Conservation (phyloP, 1,140 invertebrate genomes). For the Copidosoma floridanum region DNA sequence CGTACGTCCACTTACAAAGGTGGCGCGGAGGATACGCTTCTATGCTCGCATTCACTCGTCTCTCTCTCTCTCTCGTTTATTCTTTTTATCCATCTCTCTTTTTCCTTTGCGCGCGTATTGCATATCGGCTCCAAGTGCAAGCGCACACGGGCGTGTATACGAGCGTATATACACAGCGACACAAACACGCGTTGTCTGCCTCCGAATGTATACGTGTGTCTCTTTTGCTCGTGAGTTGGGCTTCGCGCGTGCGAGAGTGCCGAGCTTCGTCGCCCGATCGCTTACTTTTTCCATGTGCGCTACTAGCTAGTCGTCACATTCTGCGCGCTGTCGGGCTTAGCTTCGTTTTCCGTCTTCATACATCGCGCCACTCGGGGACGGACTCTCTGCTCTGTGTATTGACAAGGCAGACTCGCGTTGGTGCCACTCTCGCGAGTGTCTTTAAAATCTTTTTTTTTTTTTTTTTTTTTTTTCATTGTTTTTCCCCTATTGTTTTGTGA, state of each 20-base stretch:
- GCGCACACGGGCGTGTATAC: too few relatives aligned
- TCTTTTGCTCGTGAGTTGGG: background rate
- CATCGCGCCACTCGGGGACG: slow-evolving; percentile 43
- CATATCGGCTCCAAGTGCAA: too few relatives aligned
- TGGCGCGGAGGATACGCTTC: slow-evolving; percentile 55
- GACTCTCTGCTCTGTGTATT: too few relatives aligned
- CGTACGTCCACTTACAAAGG: slow-evolving; percentile 31
- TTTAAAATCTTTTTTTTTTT: too few relatives aligned
- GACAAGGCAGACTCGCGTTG: slow-evolving; percentile 34
- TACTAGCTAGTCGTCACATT: slow-evolving; percentile 44
- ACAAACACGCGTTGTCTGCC: too few relatives aligned
- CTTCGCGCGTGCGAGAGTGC: background rate
- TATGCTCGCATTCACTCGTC: slow-evolving; percentile 49
- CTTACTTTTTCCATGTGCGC: slow-evolving; percentile 35
- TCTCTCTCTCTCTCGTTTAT: slow-evolving; percentile 24
- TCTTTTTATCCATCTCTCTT: slow-evolving; percentile 21
- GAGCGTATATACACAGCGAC: too few relatives aligned
- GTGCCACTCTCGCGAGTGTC: too few relatives aligned
- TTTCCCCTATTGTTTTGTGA: background rate
- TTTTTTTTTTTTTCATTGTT: background rate
- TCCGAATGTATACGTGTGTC: too few relatives aligned
- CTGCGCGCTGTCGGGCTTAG: too few relatives aligned
- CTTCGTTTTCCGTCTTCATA: slow-evolving; percentile 51
- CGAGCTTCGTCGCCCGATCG: slow-evolving; percentile 33
- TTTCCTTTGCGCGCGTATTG: slow-evolving; percentile 23